Evolutionary conservation across 2,888 invertebrate species (phyloP), one percentile per base, ranked within the genome.

Genomic region (Apantesis nais): DNA sequence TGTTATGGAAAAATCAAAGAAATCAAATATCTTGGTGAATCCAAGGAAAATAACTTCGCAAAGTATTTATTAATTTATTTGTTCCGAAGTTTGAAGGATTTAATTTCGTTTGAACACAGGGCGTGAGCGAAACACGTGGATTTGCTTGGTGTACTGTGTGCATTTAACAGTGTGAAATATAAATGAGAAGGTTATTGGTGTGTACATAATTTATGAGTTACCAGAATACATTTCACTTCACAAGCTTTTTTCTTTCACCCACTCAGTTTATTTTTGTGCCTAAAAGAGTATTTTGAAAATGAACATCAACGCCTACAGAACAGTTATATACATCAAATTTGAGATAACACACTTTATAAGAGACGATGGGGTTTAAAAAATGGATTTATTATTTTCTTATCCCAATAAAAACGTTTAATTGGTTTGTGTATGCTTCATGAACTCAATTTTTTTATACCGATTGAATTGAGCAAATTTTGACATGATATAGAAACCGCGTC

Each of bases 61-160:
- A 72, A 66, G 37, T 61, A 68, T 66, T 68, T 68, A 68, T 44
- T 69, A 60, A 69, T 69, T 68, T 68, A 68, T 72, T 69, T 72
- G 68, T 68, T 68, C 65, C 44, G 52, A 69, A 69, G 44, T 60
- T 52, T 48, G 61, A 52, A 37, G 58, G 63, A 66, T 66, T 69
- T 69, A 69, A 69, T 68, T 69, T 69, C 66, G 66, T 66, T 55
- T 29, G 60, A 31, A 67, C 67, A 62, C 62, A 62, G 58, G 62
- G 62, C 68, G 58, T 68, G 62, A 68, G 31, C 44, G 72, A 66
- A 66, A 66, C 68, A 72, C 68, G 65, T 72, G 68, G 39, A 68
- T 67, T 65, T 65, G 41, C 55, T 39, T 52, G 16, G 55, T 29
- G 52, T 41, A 44, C 60, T 44, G 44, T 31, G 29, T n/a, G 31